These are phyloP conservation scores for Siphamia tubifer DNA, from an alignment of 2,113 vertebrate genomes.

Conservation along the genomic window DNA sequence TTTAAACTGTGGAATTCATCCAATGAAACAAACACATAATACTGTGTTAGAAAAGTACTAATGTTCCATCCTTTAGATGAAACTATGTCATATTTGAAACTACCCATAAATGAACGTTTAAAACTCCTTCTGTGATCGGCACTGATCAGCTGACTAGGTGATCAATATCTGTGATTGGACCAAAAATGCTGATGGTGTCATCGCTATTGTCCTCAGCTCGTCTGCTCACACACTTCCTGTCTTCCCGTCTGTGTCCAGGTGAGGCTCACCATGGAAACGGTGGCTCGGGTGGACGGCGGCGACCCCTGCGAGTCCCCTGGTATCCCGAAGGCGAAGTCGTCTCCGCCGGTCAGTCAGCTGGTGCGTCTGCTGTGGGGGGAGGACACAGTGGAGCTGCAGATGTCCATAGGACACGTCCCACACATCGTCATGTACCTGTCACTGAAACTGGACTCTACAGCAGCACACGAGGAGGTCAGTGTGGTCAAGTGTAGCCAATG, in stretches of 20 bases:
- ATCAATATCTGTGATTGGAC: too few species aligned
- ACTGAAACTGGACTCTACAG: constrained; percentile 85
- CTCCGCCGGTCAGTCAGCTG: constrained; percentile 82
- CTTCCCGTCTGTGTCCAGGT: constrained; percentile 77
- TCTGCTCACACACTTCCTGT: not conserved
- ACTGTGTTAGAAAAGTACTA: too few species aligned
- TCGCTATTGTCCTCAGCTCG: not conserved
- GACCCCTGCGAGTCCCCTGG: not conserved
- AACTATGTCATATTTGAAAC: too few species aligned
- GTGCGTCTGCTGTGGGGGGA: constrained; percentile 88
- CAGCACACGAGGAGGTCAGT: constrained; percentile 89
- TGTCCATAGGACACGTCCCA: constrained; percentile 80
- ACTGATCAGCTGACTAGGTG: constrained; percentile 64
- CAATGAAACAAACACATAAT: too few species aligned
- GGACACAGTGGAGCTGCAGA: constrained; percentile 78
- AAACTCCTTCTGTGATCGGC: too few species aligned
- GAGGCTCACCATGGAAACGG: constrained; percentile 91
- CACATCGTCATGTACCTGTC: constrained; percentile 92
- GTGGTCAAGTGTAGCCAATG: too few species aligned
- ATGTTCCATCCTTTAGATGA: too few species aligned
- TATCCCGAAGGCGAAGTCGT: constrained; percentile 46
- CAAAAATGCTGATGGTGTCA: too few species aligned
- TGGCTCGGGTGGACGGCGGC: constrained; percentile 46
- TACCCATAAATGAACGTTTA: too few species aligned
- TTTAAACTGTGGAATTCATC: too few species aligned